These are phyloP conservation scores for Trypoxylus dichotomus DNA, from an alignment of 1,140 invertebrate genomes.

Conservation along the genomic window DNA sequence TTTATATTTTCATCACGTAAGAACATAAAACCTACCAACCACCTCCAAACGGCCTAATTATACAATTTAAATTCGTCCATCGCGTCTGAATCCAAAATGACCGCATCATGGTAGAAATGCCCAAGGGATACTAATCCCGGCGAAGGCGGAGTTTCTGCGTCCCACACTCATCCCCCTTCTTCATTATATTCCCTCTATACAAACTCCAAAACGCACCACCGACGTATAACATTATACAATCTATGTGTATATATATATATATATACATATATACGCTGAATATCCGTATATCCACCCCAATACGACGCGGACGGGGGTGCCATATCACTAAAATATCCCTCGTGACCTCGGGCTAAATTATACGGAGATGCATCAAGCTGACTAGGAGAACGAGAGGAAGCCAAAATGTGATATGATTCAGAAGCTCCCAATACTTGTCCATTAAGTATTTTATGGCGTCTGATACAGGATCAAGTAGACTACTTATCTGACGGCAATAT, in stretches of 20 bases:
- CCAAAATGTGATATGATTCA: constrained; percentile 25
- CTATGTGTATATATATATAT: background rate
- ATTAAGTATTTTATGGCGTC: constrained; percentile 25
- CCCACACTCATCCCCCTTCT: background rate
- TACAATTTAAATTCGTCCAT: constrained; percentile 24
- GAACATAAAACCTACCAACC: constrained; percentile 8
- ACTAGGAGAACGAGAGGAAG: background rate
- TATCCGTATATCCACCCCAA: background rate
- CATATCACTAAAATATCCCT: constrained; percentile 24
- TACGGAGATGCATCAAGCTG: constrained; percentile 3
- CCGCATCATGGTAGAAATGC: constrained; percentile 14
- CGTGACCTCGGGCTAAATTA: constrained; percentile 20
- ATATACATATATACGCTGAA: background rate
- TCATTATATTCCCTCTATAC: constrained; percentile 3
- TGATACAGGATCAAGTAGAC: constrained; percentile 23
- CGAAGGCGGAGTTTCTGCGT: background rate
- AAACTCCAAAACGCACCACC: constrained; percentile 3
- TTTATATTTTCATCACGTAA: constrained; percentile 3
- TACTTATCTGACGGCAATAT: constrained; percentile 24
- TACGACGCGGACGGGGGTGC: background rate
- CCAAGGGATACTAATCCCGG: constrained; percentile 3
- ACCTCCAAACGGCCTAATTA: constrained; percentile 1
- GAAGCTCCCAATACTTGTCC: constrained; percentile 9
- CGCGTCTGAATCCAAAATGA: constrained; percentile 23
- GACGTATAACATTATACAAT: background rate